Conservation (phyloP, 2,113 vertebrate species). For the Pteronura brasiliensis region DNA sequence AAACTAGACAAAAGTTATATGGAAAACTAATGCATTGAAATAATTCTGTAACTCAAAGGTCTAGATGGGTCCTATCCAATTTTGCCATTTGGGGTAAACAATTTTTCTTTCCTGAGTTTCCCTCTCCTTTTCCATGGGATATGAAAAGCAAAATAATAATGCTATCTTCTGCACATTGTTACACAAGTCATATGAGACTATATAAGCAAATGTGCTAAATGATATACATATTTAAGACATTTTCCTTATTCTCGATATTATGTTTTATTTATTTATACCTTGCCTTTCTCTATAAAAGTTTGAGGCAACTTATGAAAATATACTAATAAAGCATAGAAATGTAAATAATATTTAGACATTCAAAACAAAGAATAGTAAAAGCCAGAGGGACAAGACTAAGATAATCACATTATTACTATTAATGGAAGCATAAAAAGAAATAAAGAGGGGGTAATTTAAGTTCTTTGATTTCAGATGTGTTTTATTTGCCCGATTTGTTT, state of each 20-base stretch:
- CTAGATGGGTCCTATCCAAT: background rate
- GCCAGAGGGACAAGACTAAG: background rate
- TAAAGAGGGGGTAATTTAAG: background rate
- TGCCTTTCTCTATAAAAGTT: background rate
- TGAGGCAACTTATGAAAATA: background rate
- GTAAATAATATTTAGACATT: conserved; percentile 5
- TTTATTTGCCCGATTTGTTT: background rate
- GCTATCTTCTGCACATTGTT: background rate
- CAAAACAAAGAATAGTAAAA: conserved; percentile 29
- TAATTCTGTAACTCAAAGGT: background rate
- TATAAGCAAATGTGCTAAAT: conserved; percentile 8
- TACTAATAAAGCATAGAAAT: background rate
- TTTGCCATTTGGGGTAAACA: background rate
- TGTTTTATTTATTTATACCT: background rate
- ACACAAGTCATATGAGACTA: background rate
- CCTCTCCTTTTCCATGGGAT: background rate
- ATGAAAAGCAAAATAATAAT: background rate
- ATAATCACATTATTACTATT: background rate
- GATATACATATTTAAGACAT: background rate
- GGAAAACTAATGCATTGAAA: background rate
- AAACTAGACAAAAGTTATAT: background rate
- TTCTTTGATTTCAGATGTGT: background rate
- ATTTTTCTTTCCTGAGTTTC: background rate
- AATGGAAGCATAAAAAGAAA: background rate
- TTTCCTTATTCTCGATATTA: background rate